These are phyloP conservation scores for Merops nubicus DNA, from an alignment of 2,113 vertebrate species.

Conservation along the genomic window DNA sequence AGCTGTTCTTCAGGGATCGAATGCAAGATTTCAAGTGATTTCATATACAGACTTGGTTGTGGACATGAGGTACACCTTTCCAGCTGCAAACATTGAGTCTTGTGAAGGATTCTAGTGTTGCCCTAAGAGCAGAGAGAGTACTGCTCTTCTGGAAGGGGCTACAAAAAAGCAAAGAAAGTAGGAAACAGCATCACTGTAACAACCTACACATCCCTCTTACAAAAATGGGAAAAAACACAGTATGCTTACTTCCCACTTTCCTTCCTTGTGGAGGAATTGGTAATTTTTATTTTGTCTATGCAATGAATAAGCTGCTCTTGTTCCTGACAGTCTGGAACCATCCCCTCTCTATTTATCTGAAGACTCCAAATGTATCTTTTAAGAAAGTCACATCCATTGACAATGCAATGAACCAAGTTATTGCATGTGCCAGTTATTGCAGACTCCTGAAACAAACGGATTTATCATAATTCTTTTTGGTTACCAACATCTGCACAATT, in stretches of 20 bases:
- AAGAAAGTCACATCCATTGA: neutral
- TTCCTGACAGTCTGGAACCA: neutral
- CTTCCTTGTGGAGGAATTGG: neutral
- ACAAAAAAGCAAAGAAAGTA: neutral
- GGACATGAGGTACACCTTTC: constrained; percentile 24
- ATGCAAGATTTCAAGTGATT: constrained; percentile 48
- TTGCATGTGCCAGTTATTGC: rapidly evolving
- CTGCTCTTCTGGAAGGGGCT: neutral
- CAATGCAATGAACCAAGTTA: neutral
- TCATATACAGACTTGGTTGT: constrained; percentile 37
- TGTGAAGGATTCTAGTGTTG: neutral
- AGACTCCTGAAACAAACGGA: constrained; percentile 27
- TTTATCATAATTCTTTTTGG: neutral
- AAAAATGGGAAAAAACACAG: neutral
- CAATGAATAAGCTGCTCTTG: neutral
- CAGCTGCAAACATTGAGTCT: neutral
- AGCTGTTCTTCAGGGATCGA: constrained; percentile 18
- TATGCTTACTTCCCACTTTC: neutral
- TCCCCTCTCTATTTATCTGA: neutral
- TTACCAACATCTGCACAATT: constrained; percentile 9
- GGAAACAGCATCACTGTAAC: neutral
- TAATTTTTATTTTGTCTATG: neutral
- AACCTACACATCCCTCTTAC: neutral
- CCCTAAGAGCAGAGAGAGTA: neutral
- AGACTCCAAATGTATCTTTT: neutral